A percentile compares a stretch with the other conserved stretches of the same genome.
These are phyloP conservation scores for Rhabdomys dilectus DNA, from an alignment of 2,113 vertebrate species.

Conservation along the genomic window DNA sequence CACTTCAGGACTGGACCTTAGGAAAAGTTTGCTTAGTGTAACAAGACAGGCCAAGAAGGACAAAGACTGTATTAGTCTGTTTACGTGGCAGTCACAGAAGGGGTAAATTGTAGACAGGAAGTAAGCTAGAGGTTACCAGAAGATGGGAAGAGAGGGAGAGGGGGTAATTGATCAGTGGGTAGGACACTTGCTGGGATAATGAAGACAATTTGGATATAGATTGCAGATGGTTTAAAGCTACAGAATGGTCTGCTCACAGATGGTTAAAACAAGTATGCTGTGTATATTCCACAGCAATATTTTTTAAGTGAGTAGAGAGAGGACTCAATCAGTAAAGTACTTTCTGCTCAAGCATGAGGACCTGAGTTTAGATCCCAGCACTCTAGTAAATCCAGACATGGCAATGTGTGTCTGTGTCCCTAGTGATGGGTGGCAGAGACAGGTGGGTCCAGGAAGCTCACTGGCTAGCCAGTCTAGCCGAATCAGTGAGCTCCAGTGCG, in stretches of 20 bases:
- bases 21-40: neutral
- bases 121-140: neutral
- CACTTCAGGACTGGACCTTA: neutral
- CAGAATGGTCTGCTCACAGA: neutral
- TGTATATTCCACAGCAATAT: neutral
- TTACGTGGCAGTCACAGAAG: neutral
- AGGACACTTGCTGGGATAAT: neutral
- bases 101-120: neutral
- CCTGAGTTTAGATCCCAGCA: neutral
- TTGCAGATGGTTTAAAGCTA: neutral
- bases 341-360: neutral
- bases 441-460: neutral
- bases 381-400: neutral
- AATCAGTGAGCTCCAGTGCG: neutral
- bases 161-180: no score
- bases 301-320: neutral
- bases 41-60: neutral
- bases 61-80: neutral
- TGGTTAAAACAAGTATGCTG: neutral
- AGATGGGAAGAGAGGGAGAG: accelerated
- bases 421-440: neutral
- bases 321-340: no score
- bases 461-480: neutral
- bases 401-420: neutral
- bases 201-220: neutral